Evolutionary conservation across 2,888 invertebrate genomes (phyloP).

Genomic region (Megastigmus dorsalis): DNA sequence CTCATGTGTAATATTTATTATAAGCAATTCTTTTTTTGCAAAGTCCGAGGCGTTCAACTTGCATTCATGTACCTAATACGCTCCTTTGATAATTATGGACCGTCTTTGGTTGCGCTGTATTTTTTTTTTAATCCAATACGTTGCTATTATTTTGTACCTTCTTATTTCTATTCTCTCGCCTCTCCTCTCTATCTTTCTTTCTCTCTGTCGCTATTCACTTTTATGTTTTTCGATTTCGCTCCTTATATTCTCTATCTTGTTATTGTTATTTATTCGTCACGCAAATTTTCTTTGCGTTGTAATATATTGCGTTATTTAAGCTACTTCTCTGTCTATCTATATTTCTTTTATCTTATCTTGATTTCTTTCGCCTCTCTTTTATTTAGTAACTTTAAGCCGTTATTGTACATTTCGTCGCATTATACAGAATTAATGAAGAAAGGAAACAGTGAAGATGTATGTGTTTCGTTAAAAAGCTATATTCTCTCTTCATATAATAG

Average conservation of each 20-base stretch:
- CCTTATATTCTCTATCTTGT: constrained; percentile 59
- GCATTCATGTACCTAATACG: constrained; percentile 39
- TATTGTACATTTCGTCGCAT: constrained; percentile 47
- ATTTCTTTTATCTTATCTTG: constrained; percentile 25
- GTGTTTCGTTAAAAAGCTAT: constrained; percentile 19
- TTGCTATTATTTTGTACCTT: constrained; percentile 29
- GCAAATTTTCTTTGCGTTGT: constrained; percentile 54
- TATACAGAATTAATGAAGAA: constrained; percentile 24
- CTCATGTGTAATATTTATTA: constrained; percentile 9
- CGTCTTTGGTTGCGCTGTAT: constrained; percentile 6
- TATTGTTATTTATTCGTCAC: constrained; percentile 61
- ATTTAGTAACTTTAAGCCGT: constrained; percentile 34
- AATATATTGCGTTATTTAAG: constrained; percentile 51
- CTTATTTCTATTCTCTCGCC: no score
- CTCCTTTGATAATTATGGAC: background rate
- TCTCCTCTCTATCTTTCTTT: background rate
- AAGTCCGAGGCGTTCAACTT: constrained; percentile 27
- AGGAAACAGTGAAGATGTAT: constrained; percentile 11
- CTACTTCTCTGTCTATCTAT: constrained; percentile 44
- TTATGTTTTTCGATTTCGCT: constrained; percentile 52
- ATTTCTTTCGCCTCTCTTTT: background rate
- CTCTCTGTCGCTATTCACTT: constrained; percentile 1
- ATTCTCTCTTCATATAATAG: background rate
- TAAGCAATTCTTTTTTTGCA: constrained; percentile 7
- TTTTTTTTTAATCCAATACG: constrained; percentile 1